phyloP scores from a whole-genome alignment of 1,140 invertebrate species.

The Trichomalopsis sarcophagae region DNA sequence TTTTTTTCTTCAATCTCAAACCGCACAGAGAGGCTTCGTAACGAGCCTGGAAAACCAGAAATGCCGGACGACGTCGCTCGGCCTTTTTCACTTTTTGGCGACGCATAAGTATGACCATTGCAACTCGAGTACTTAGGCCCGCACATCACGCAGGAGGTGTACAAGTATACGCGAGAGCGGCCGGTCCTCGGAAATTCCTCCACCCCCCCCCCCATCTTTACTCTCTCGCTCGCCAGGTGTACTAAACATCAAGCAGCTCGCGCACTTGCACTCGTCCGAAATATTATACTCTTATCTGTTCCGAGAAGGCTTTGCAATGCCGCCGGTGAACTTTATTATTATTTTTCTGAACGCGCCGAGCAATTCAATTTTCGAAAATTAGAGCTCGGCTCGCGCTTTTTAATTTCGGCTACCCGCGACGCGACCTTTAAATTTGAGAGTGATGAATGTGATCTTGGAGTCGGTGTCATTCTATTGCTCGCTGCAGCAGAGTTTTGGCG shows the following conservation, averaged over 20 bases:
- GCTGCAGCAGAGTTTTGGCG: not conserved
- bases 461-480: not conserved
- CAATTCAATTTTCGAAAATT: not conserved
- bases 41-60: conserved; percentile 53
- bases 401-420: not conserved
- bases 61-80: conserved; percentile 13
- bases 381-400: not conserved
- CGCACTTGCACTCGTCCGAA: not conserved
- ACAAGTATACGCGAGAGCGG: not conserved
- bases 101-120: not conserved
- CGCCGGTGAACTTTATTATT: not conserved
- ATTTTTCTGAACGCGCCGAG: not conserved
- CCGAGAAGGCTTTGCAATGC: not conserved
- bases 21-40: conserved; percentile 10
- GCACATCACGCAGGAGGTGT: not conserved
- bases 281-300: not conserved
- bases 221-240: not conserved
- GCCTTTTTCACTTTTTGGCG: conserved; percentile 50
- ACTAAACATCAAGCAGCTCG: not conserved
- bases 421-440: not conserved
- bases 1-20: conserved; percentile 27
- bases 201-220: not conserved
- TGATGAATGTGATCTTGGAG: not conserved
- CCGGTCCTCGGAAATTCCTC: conserved; percentile 33
- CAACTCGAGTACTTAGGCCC: conserved; percentile 46